Percentiles rank a stretch among this genome's conserved stretches.
phyloP scores from a whole-genome alignment of 2,888 invertebrate genomes.

The Nemoura dubitans region DNA sequence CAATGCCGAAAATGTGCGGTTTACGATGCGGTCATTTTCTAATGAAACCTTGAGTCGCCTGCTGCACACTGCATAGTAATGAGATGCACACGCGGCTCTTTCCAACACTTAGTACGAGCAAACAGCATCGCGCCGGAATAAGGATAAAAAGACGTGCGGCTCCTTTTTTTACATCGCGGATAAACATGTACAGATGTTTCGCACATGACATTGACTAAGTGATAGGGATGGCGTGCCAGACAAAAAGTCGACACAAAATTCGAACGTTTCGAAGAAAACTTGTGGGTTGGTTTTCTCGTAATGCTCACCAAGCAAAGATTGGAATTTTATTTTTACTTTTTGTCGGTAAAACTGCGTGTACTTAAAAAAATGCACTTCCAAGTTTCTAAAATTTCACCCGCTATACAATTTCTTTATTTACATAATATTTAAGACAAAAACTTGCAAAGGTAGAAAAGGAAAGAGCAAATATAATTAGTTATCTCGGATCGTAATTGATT shows the following conservation, averaged over 20 bases:
- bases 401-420: too few species aligned
- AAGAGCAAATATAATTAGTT: too few species aligned
- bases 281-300: neutral
- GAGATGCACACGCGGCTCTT: neutral
- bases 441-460: too few species aligned
- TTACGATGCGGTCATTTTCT: neutral
- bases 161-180: neutral
- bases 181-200: slow-evolving; percentile 12
- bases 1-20: neutral
- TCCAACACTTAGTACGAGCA: neutral
- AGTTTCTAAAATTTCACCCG: too few species aligned
- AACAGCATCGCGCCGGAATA: neutral
- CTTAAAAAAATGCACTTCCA: too few species aligned
- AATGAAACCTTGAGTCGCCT: neutral
- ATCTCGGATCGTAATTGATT: too few species aligned
- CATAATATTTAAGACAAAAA: too few species aligned
- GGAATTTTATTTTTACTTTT: too few species aligned
- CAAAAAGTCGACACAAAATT: neutral
- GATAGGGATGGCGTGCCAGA: neutral
- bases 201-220: neutral
- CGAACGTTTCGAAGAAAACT: neutral
- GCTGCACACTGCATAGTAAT: too few species aligned
- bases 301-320: too few species aligned
- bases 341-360: too few species aligned
- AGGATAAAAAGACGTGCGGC: neutral